Base-by-base conservation (phyloP, 2,888 invertebrate genomes). In the Plebejus melissa region DNA sequence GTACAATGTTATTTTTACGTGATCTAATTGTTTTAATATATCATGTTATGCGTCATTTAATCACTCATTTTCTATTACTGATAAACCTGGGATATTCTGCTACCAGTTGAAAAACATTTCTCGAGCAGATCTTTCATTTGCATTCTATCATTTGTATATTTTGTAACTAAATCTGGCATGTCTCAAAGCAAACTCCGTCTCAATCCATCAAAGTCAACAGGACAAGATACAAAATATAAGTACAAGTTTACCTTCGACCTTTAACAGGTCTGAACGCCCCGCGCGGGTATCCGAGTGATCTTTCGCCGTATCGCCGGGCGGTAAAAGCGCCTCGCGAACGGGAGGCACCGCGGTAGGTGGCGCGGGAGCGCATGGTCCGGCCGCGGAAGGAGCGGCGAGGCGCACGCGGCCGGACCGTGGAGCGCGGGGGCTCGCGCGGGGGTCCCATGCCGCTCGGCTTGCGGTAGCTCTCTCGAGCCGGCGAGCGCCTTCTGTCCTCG, bases 401-500 rank as follows among this genome's bases (percentile, higher is more conserved):
- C 78, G 94, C 91, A 81, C 94, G 90, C 83, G 94, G 91, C 77
- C 93, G 90, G 82, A 90, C 87, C 72, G 81, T 79, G 77, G 83
- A 83, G 83, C 88, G 86, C 80, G 83, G 82, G 82, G 86, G 86
- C 81, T 90, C 90, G 80, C 93, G 90, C 82, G 94, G 94, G 84
- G 93, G 94, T 77, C 90, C 90, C 91, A 93, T 92, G 82, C 89
- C 90, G 84, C 90, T 87, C 80, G 89, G 83, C 87, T 93, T 92
- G 88, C 93, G 93, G 87, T 90, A 91, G 81, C 86, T 86, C 77
- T 93, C 93, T 82, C 94, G 88, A 81, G 89, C 87, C 80, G 94
- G 94, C 82, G 94, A 95, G 80, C 94, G 94, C 81, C 94, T 88
- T 79, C 94, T 89, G 79, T 95, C 94, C 80, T 94, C 91, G 82